phyloP scores from a whole-genome alignment of 2,113 vertebrate species.

The Microcebus griseorufus region DNA sequence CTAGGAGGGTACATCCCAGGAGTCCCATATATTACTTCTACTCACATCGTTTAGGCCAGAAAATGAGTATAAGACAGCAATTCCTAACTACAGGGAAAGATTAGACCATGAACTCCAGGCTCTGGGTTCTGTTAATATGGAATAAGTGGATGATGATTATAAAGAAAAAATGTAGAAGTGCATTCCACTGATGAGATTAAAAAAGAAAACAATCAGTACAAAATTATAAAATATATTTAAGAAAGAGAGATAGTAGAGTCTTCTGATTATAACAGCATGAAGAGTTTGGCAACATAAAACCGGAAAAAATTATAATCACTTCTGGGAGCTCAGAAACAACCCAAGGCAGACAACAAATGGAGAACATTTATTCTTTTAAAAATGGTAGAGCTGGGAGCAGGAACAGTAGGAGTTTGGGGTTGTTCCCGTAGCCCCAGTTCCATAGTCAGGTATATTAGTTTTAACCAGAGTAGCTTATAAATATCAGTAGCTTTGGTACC shows the following conservation, averaged over 20 bases:
- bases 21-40: background rate
- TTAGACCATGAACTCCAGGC: rapidly evolving
- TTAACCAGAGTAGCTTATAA: background rate
- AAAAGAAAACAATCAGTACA: background rate
- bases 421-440: no score
- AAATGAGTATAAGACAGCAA: background rate
- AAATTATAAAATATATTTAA: background rate
- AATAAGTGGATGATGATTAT: background rate
- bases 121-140: no score
- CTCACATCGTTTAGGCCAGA: background rate
- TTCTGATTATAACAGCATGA: background rate
- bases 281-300: background rate
- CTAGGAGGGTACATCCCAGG: background rate
- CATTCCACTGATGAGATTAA: background rate
- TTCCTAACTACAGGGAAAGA: background rate
- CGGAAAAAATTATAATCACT: background rate
- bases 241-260: background rate
- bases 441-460: background rate
- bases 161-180: background rate
- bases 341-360: background rate
- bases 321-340: background rate
- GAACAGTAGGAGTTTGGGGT: background rate
- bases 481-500: background rate
- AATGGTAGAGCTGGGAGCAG: background rate
- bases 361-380: background rate